Conservation (phyloP, 2,113 vertebrate genomes). For the Stigmatopora nigra region DNA sequence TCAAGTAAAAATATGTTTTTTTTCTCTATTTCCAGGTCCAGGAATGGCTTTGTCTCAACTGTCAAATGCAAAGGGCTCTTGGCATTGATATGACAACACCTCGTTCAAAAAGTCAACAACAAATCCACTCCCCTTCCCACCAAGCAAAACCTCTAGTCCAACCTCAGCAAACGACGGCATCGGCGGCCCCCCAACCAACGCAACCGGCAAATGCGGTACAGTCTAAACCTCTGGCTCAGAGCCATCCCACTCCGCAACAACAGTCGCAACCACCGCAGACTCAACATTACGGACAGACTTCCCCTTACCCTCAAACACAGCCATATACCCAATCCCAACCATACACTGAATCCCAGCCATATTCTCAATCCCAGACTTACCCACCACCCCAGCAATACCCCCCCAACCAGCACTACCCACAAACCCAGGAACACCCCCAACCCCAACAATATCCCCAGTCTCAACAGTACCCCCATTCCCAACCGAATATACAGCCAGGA, state of each 20-base stretch:
- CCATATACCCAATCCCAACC: conserved; percentile 34
- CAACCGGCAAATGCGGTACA: conserved; percentile 40
- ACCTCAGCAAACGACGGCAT: no score
- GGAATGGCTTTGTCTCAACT: conserved; percentile 98
- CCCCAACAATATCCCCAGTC: conserved; percentile 11
- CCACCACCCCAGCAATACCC: conserved; percentile 17
- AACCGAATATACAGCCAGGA: not conserved
- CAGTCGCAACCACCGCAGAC: conserved; percentile 26
- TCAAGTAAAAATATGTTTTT: not conserved
- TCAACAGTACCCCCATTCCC: conserved; percentile 27
- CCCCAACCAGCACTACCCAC: conserved; percentile 35
- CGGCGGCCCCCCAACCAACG: conserved; percentile 48
- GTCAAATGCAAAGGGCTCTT: conserved; percentile 97
- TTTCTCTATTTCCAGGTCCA: conserved; percentile 76
- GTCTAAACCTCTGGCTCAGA: conserved; percentile 52
- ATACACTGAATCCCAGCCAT: conserved; percentile 28
- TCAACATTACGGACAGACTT: conserved; percentile 23
- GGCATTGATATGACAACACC: conserved; percentile 98
- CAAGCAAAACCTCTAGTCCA: conserved; percentile 70
- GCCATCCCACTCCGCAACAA: conserved; percentile 44
- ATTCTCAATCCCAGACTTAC: conserved; percentile 11
- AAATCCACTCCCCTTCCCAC: conserved; percentile 81
- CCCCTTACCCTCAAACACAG: conserved; percentile 31
- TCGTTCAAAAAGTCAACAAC: conserved; percentile 94
- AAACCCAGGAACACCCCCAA: conserved; percentile 36